Evolutionary conservation across 2,888 invertebrate genomes (phyloP), one percentile per base, ranked within the genome.

Genomic region (Drosophila picticornis): DNA sequence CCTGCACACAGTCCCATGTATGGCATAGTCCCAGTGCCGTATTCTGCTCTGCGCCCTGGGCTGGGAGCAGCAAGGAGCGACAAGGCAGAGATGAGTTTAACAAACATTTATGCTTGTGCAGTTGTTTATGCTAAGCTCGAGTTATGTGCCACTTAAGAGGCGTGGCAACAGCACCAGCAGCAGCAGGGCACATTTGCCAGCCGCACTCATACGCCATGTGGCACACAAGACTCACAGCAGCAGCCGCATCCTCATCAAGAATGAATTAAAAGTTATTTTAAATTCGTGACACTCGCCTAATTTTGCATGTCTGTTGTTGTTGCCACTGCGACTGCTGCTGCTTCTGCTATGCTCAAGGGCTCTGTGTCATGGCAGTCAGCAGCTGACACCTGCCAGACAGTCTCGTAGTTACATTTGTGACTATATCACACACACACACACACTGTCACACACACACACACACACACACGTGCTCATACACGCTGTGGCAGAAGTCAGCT

Each of bases 181-280:
- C 43, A 46, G 22, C 31, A 46, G 74, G 76, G 70, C 85, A 76
- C 85, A 82, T 82, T 84, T 88, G 77, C 78, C 80, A 78, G 87
- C 82, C 85, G 68, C 90, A 90, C 73, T 81, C 88, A 85, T 83
- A 90, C 80, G 77, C 86, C 76, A 68, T 84, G 90, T 78, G 83
- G 85, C 55, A 74, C 70, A 46, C 56, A 57, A 46, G 67, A 57
- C 50, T 46, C 46, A 25, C 56, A 57, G 58, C 40, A 56, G 53
- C 77, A 87, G 67, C 75, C 70, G 75, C 78, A 77, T 83, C 83
- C 87, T 90, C 87, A 88, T 90, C 87, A 90, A 90, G 89, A 84
- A 88, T 85, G 85, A 91, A 91, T 88, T 87, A 90, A 90, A 91
- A 91, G 87, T 91, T 91, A 89, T 86, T 89, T 89, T 90, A 91